These are phyloP conservation scores for Anas flavirostris DNA, from an alignment of 2,797 vertebrate species.

Conservation along the genomic window DNA sequence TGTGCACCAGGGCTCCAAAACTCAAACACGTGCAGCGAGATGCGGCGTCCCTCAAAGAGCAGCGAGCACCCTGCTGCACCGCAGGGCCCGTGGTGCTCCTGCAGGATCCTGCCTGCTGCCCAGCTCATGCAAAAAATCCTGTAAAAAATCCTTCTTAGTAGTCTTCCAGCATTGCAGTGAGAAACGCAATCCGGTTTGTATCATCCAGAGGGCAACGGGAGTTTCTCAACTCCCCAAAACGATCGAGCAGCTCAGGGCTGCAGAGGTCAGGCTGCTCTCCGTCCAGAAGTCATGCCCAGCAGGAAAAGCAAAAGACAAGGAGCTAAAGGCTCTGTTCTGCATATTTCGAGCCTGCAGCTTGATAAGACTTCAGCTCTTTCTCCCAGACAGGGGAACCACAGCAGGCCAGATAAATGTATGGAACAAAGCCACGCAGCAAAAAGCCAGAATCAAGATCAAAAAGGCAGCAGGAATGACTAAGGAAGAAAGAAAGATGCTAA, in stretches of 20 bases:
- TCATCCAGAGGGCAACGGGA: not conserved
- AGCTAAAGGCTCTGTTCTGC: not conserved
- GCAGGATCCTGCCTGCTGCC: not conserved
- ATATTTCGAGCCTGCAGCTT: not conserved
- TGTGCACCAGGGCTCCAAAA: not conserved
- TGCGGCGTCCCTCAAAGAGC: not conserved
- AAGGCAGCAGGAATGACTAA: not conserved
- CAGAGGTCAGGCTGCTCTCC: not conserved
- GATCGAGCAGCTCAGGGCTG: not conserved
- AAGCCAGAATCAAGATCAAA: not conserved
- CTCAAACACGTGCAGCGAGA: not conserved
- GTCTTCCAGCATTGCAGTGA: not conserved
- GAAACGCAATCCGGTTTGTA: accelerated
- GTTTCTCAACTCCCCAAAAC: not conserved
- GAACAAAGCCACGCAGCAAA: not conserved
- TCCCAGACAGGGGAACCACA: not conserved
- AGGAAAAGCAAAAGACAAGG: not conserved
- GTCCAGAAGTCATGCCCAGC: not conserved
- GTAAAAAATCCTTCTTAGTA: not conserved
- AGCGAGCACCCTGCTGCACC: not conserved
- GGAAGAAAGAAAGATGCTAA: not conserved
- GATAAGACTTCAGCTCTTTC: not conserved
- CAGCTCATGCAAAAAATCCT: accelerated
- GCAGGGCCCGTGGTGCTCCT: accelerated
- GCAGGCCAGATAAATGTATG: not conserved